Evolutionary conservation across 2,797 vertebrate species (phyloP).

Genomic region (Brachyalestes nurse): DNA sequence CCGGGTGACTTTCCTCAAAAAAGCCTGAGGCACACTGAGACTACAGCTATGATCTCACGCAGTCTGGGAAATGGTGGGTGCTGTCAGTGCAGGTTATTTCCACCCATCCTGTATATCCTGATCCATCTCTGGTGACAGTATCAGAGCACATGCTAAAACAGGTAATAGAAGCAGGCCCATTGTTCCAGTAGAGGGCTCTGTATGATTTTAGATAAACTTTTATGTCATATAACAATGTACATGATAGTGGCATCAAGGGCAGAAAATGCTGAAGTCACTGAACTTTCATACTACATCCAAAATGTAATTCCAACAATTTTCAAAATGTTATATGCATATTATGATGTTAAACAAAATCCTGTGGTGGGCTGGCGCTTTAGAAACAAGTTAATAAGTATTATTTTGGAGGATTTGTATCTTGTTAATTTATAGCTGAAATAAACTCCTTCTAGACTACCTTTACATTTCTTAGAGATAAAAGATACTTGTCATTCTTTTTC

Average conservation of each 20-base stretch:
- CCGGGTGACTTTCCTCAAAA: background rate
- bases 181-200: background rate
- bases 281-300: too few relatives aligned
- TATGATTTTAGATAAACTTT: slow-evolving; percentile 11
- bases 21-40: slow-evolving; percentile 15
- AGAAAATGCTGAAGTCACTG: background rate
- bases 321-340: too few relatives aligned
- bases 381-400: too few relatives aligned
- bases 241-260: background rate
- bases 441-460: too few relatives aligned
- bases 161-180: background rate
- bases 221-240: background rate
- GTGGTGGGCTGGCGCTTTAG: too few relatives aligned
- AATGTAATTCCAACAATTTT: too few relatives aligned
- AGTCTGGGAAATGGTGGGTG: slow-evolving; percentile 33
- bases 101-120: slow-evolving; percentile 39
- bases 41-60: slow-evolving; percentile 52
- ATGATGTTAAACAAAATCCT: too few relatives aligned
- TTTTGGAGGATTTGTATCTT: too few relatives aligned
- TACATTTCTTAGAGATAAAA: too few relatives aligned
- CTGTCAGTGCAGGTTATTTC: slow-evolving; percentile 44
- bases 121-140: slow-evolving; percentile 17
- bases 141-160: slow-evolving; percentile 39
- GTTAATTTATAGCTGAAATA: too few relatives aligned
- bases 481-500: too few relatives aligned